Conservation (phyloP, 1,140 invertebrate genomes). For the Conus betulinus region DNA sequence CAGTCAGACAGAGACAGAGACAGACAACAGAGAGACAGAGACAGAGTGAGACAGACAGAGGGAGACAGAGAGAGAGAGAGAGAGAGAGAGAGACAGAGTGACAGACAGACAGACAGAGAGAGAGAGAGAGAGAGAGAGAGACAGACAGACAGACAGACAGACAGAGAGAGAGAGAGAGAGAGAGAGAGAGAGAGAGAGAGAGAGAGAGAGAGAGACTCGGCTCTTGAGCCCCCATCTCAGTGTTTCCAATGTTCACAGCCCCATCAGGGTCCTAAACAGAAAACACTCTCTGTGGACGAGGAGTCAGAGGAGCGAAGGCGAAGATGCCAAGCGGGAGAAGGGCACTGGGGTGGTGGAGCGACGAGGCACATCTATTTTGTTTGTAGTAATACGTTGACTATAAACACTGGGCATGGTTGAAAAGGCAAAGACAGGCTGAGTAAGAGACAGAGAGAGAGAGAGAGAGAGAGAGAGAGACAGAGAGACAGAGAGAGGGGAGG, state of each 20-base stretch:
- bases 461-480: background rate
- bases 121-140: background rate
- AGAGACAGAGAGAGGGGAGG: background rate
- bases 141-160: conserved; percentile 1
- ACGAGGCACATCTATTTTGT: too few species aligned
- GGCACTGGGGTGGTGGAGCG: too few species aligned
- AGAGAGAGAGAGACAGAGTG: background rate
- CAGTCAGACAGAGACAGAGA: too few species aligned
- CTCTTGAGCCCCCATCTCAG: too few species aligned
- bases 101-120: background rate
- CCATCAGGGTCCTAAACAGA: too few species aligned
- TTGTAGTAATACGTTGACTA: background rate
- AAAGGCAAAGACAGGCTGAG: background rate
- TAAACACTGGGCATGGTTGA: background rate
- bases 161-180: conserved; percentile 28
- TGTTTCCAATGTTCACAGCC: too few species aligned
- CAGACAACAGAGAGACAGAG: too few species aligned
- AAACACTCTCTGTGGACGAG: too few species aligned
- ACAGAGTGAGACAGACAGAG: too few species aligned
- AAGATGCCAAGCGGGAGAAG: too few species aligned
- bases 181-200: background rate
- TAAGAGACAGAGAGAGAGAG: background rate
- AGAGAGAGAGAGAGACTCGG: background rate
- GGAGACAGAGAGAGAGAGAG: too few species aligned
- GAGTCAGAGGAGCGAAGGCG: too few species aligned